A percentile compares a stretch with the other conserved stretches of the same genome.
These are phyloP conservation scores for Saturnia japonica DNA, from an alignment of 2,888 invertebrate species.

Conservation along the genomic window DNA sequence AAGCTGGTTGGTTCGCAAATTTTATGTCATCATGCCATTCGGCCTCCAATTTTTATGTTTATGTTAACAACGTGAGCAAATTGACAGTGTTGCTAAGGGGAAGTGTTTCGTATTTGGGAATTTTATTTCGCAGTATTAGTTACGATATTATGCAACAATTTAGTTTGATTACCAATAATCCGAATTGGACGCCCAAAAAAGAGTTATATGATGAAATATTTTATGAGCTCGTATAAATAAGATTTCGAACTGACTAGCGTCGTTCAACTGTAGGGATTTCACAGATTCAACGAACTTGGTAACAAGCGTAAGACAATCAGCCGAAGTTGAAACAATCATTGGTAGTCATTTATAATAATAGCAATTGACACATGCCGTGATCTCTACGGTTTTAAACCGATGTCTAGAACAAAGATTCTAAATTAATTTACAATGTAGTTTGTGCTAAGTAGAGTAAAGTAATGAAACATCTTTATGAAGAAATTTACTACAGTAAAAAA, in stretches of 20 bases:
- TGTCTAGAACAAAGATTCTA: neutral
- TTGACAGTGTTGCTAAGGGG: constrained; percentile 44
- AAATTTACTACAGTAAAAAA: neutral
- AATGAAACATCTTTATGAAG: neutral
- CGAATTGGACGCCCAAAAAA: neutral
- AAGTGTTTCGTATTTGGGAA: constrained; percentile 29
- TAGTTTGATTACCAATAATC: neutral
- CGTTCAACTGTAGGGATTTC: too few species aligned
- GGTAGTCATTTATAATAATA: neutral
- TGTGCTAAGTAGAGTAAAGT: neutral
- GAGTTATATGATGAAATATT: neutral
- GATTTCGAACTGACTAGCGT: too few species aligned
- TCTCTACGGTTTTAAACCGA: neutral
- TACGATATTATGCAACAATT: neutral
- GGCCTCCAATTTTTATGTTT: constrained; percentile 66
- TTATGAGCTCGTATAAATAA: too few species aligned
- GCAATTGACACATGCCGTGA: neutral
- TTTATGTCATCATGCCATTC: constrained; percentile 69
- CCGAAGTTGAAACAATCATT: too few species aligned
- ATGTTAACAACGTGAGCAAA: constrained; percentile 62
- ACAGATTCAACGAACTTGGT: too few species aligned
- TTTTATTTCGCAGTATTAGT: neutral
- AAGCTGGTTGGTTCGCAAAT: constrained; percentile 42
- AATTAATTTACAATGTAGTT: neutral
- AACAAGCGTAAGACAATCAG: too few species aligned